Evolutionary conservation across 2,888 invertebrate species (phyloP).

Genomic region (Drosophila prostipennis): DNA sequence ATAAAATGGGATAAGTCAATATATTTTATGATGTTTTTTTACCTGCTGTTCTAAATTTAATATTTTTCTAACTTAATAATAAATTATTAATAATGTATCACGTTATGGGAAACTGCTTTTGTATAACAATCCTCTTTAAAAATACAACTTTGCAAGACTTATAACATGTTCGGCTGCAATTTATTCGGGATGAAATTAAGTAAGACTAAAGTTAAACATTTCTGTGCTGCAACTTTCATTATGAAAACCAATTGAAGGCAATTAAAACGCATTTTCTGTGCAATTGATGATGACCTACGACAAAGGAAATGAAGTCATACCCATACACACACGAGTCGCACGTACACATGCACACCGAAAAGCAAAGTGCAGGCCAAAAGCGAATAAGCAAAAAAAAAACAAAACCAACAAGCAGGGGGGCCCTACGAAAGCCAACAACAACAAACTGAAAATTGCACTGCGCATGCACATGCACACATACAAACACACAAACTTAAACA

Average conservation of each 20-base stretch:
- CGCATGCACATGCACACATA: conserved; percentile 73
- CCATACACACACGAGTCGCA: conserved; percentile 54
- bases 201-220: neutral
- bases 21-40: too few species aligned
- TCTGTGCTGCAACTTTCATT: neutral
- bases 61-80: too few species aligned
- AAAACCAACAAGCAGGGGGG: conserved; percentile 36
- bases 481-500: conserved; percentile 8
- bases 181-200: neutral
- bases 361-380: conserved; percentile 65
- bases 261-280: conserved; percentile 68
- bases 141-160: neutral
- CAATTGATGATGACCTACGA: conserved; percentile 82
- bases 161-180: neutral
- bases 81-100: too few species aligned
- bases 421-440: conserved; percentile 55
- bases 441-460: conserved; percentile 57
- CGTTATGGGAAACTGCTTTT: too few species aligned
- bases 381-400: conserved; percentile 34
- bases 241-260: conserved; percentile 40
- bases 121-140: neutral
- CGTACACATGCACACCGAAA: conserved; percentile 32
- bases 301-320: conserved; percentile 84
- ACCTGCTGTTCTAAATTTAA: too few species aligned
- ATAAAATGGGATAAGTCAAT: too few species aligned